phyloP scores from a whole-genome alignment of 1,140 invertebrate species.

The Megalonaias nervosa region DNA sequence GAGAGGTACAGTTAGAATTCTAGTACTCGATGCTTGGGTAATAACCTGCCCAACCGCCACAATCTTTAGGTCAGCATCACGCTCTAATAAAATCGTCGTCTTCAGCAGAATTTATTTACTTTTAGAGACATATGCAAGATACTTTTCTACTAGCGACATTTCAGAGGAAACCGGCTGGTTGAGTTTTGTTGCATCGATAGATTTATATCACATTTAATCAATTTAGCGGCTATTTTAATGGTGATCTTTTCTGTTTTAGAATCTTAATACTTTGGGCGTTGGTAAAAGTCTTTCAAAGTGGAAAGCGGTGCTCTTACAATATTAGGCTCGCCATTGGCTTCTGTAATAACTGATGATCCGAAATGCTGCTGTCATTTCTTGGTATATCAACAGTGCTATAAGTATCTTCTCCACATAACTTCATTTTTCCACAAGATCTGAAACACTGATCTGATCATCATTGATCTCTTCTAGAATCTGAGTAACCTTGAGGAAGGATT shows the following conservation, averaged over 20 bases:
- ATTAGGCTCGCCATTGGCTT: constrained; percentile 20
- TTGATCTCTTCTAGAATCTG: constrained; percentile 22
- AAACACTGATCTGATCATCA: constrained; percentile 34
- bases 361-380: constrained; percentile 30
- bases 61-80: constrained; percentile 23
- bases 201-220: constrained; percentile 21
- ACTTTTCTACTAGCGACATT: constrained; percentile 6
- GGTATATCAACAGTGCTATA: constrained; percentile 28
- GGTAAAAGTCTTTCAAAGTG: constrained; percentile 22
- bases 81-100: constrained; percentile 14
- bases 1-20: constrained; percentile 36
- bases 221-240: constrained; percentile 20
- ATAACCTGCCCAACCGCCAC: constrained; percentile 45
- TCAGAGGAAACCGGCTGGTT: constrained; percentile 1
- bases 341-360: constrained; percentile 20
- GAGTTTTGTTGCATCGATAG: constrained; percentile 1
- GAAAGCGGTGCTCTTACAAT: constrained; percentile 14
- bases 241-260: background rate
- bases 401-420: constrained; percentile 11
- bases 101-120: constrained; percentile 10
- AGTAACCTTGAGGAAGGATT: constrained; percentile 23
- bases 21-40: constrained; percentile 40
- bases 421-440: constrained; percentile 31
- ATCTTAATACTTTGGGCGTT: background rate
- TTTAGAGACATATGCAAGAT: constrained; percentile 8